A percentile compares a stretch with the other conserved stretches of the same genome.
phyloP scores from a whole-genome alignment of 2,888 invertebrate species.

The Argyra leucocephala region DNA sequence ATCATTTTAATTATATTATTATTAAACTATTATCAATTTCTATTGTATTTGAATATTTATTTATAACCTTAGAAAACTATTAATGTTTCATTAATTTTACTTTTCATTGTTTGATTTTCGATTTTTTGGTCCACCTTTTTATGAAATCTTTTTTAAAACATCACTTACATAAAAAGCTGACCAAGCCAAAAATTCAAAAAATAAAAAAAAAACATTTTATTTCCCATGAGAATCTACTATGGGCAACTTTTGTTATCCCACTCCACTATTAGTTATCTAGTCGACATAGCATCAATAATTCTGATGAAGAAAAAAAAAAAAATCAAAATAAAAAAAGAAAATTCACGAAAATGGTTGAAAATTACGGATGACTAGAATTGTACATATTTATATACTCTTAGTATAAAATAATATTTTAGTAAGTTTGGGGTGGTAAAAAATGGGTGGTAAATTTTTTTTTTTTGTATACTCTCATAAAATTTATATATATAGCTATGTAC shows the following conservation, averaged over 20 bases:
- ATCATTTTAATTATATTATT: too few relatives aligned
- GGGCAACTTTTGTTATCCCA: not conserved
- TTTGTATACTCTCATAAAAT: not conserved
- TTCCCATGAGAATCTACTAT: not conserved
- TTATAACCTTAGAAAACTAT: too few relatives aligned
- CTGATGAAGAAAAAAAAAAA: not conserved
- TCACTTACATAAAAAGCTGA: not conserved
- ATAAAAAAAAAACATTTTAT: not conserved
- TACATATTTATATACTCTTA: not conserved
- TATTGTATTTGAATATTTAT: too few relatives aligned
- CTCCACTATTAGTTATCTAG: not conserved
- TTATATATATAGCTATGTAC: too few relatives aligned
- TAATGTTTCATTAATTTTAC: too few relatives aligned
- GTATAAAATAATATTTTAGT: not conserved
- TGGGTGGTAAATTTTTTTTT: not conserved
- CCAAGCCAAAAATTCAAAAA: not conserved
- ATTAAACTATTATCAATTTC: too few relatives aligned
- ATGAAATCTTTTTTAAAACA: too few relatives aligned
- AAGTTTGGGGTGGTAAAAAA: not conserved
- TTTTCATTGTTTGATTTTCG: too few relatives aligned
- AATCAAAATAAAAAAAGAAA: not conserved
- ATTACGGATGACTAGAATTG: conserved; percentile 4
- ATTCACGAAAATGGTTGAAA: not conserved
- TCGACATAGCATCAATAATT: not conserved
- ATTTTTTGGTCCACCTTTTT: too few relatives aligned